phyloP scores from a whole-genome alignment of 2,888 invertebrate genomes.

The Ephialtes manifestator region DNA sequence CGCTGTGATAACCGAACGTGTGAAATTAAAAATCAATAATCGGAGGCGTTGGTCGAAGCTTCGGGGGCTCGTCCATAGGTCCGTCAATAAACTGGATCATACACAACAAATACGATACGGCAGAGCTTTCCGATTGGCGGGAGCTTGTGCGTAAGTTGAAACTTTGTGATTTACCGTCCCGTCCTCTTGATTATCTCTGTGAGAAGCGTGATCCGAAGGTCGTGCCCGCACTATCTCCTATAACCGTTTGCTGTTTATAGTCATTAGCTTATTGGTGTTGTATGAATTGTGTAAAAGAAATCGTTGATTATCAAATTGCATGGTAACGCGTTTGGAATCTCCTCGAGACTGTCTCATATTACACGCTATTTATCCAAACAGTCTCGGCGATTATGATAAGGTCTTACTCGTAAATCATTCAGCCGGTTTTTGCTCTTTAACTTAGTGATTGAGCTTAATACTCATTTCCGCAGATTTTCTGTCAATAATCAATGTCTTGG shows the following conservation, averaged over 20 bases:
- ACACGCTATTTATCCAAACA: slow-evolving; percentile 32
- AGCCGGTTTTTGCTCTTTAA: background rate
- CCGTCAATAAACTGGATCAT: slow-evolving; percentile 39
- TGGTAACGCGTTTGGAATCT: slow-evolving; percentile 18
- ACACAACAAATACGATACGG: slow-evolving; percentile 15
- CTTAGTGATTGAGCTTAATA: background rate
- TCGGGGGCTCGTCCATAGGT: slow-evolving; percentile 55
- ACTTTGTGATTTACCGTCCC: slow-evolving; percentile 44
- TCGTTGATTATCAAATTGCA: slow-evolving; percentile 46
- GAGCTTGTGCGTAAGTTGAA: slow-evolving; percentile 62
- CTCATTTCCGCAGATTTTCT: background rate
- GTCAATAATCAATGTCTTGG: background rate
- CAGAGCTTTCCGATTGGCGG: slow-evolving; percentile 48
- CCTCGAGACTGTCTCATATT: background rate
- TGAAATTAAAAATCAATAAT: slow-evolving; percentile 19
- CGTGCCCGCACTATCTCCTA: slow-evolving; percentile 34
- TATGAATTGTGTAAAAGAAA: background rate
- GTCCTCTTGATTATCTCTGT: slow-evolving; percentile 24
- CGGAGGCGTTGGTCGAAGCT: slow-evolving; percentile 16
- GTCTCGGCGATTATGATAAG: slow-evolving; percentile 3
- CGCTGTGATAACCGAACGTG: slow-evolving; percentile 4
- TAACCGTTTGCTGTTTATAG: slow-evolving; percentile 34
- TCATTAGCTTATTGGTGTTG: slow-evolving; percentile 33
- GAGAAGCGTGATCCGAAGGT: slow-evolving; percentile 45
- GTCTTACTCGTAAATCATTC: background rate